phyloP scores from a whole-genome alignment of 2,113 vertebrate species.

The Vireo altiloquus region DNA sequence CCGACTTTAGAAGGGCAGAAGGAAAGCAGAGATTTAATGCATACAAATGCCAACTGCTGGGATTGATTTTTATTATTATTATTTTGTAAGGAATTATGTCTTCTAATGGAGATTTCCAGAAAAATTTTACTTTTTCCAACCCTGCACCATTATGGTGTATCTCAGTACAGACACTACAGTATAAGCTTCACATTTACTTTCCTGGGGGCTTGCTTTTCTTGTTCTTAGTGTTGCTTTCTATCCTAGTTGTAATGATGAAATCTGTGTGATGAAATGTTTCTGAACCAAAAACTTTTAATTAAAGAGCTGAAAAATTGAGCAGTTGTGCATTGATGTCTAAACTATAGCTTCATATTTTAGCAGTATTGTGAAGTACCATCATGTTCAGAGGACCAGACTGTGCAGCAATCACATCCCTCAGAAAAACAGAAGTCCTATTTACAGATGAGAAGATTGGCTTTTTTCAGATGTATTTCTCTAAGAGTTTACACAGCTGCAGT shows the following conservation, averaged over 20 bases:
- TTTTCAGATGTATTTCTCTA: neutral
- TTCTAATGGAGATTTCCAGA: neutral
- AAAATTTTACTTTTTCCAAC: neutral
- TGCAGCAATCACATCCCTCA: neutral
- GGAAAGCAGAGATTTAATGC: neutral
- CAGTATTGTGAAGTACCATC: neutral
- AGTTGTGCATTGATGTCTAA: neutral
- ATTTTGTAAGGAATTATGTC: neutral
- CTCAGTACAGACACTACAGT: neutral
- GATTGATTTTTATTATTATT: neutral
- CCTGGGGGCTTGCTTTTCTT: neutral
- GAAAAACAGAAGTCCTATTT: neutral
- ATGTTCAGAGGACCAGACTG: neutral
- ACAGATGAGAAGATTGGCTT: neutral
- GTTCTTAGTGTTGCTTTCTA: neutral
- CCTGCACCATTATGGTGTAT: neutral
- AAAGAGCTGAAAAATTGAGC: neutral
- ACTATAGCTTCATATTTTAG: neutral
- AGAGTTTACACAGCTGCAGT: conserved; percentile 2
- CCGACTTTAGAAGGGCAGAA: neutral
- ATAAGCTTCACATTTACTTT: neutral
- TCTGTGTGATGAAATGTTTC: neutral
- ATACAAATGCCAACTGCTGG: neutral
- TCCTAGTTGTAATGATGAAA: neutral
- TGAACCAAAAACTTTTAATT: neutral